Evolutionary conservation across 2,797 vertebrate genomes (phyloP).

Genomic region (Galago senegalensis): DNA sequence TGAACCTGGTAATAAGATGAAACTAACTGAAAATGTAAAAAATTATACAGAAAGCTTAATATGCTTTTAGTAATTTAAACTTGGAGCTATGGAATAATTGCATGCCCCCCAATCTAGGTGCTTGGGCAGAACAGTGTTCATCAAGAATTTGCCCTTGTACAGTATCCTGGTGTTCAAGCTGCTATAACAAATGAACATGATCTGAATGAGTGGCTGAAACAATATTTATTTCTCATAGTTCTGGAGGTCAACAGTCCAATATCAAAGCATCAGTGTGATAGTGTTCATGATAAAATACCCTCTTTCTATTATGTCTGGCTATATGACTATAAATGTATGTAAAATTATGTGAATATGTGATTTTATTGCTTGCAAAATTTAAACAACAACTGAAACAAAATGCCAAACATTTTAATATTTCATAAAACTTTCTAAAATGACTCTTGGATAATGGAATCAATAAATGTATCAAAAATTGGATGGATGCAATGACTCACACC

Average conservation of each 20-base stretch:
- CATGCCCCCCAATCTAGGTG: neutral
- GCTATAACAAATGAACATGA: neutral
- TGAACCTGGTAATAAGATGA: neutral
- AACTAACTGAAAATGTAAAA: neutral
- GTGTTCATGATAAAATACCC: neutral
- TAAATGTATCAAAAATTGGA: neutral
- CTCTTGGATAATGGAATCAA: neutral
- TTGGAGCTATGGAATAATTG: neutral
- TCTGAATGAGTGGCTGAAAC: neutral
- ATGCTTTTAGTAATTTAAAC: neutral
- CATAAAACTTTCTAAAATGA: neutral
- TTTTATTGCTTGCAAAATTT: neutral
- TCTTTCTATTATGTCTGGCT: neutral
- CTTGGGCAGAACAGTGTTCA: neutral
- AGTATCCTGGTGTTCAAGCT: neutral
- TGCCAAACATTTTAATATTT: neutral
- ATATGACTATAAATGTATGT: neutral
- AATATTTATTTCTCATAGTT: neutral
- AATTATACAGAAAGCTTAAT: neutral
- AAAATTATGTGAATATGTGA: neutral
- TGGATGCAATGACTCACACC: too few relatives aligned
- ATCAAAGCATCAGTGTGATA: neutral
- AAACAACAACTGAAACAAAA: neutral
- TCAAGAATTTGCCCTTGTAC: neutral
- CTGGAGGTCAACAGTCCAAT: neutral